Evolutionary conservation across 2,113 vertebrate species (phyloP).

Genomic region (Entomyzon cyanotis): DNA sequence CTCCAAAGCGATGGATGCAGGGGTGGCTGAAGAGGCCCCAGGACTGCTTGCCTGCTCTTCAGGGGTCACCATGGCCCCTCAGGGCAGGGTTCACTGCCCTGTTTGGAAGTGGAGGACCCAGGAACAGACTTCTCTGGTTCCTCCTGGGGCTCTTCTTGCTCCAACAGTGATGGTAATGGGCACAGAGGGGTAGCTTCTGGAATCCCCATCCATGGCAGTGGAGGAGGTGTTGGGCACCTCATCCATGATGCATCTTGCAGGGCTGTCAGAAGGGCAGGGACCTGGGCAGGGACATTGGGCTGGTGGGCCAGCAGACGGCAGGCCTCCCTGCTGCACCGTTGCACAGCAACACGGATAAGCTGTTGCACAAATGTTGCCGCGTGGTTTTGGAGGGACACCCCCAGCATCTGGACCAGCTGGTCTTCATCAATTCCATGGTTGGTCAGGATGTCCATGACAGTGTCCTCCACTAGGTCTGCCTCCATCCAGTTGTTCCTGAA

Average conservation of each 20-base stretch:
- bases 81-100: not conserved
- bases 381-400: not conserved
- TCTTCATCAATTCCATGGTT: not conserved
- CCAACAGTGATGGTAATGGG: not conserved
- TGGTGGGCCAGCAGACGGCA: not conserved
- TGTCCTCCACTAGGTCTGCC: not conserved
- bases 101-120: not conserved
- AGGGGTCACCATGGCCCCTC: not conserved
- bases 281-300: not conserved
- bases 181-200: not conserved
- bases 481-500: not conserved
- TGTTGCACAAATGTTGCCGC: accelerated
- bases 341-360: accelerated
- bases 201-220: not conserved
- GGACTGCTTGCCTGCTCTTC: not conserved
- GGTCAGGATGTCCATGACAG: not conserved
- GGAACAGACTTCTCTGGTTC: not conserved
- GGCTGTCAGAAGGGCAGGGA: not conserved
- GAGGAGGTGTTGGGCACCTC: not conserved
- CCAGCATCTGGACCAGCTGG: not conserved
- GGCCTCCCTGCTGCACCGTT: not conserved
- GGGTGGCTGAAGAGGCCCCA: too few relatives aligned
- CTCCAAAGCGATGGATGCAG: accelerated
- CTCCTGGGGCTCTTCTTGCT: not conserved
- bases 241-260: not conserved